phyloP scores from a whole-genome alignment of 2,797 vertebrate species.

The Botia almorhae region DNA sequence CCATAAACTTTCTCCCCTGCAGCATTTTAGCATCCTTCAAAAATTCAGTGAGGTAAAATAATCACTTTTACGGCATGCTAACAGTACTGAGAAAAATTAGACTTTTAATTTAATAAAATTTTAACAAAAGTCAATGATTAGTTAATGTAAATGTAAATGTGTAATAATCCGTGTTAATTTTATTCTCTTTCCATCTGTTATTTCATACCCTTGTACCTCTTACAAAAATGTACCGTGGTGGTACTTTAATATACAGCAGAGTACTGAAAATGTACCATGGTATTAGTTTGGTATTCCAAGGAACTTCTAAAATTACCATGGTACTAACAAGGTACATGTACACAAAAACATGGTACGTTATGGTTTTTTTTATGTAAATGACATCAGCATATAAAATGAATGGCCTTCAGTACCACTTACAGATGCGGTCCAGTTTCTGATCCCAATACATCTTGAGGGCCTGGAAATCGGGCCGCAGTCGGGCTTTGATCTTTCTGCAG shows the following conservation, averaged over 20 bases:
- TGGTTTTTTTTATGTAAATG: too few species aligned
- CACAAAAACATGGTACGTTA: background rate
- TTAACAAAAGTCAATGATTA: background rate
- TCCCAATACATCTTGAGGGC: background rate
- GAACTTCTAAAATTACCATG: background rate
- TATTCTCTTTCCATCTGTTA: background rate
- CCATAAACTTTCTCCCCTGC: background rate
- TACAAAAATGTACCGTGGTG: too few species aligned
- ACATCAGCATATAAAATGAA: background rate
- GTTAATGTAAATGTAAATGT: background rate
- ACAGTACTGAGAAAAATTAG: background rate
- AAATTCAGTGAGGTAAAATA: background rate
- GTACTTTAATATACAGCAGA: too few species aligned
- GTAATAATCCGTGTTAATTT: background rate
- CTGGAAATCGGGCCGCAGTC: background rate
- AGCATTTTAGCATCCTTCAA: constrained; percentile 24
- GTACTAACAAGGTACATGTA: background rate
- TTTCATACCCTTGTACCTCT: background rate
- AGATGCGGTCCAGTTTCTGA: background rate
- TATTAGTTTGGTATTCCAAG: background rate
- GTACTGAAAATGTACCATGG: background rate
- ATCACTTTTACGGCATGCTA: background rate
- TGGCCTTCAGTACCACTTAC: background rate
- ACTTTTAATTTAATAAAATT: background rate
- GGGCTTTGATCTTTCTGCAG: constrained; percentile 3